These are phyloP conservation scores for Exaiptasia diaphana DNA, from an alignment of 64 coral and sea anemone genomes.

Conservation along the genomic window DNA sequence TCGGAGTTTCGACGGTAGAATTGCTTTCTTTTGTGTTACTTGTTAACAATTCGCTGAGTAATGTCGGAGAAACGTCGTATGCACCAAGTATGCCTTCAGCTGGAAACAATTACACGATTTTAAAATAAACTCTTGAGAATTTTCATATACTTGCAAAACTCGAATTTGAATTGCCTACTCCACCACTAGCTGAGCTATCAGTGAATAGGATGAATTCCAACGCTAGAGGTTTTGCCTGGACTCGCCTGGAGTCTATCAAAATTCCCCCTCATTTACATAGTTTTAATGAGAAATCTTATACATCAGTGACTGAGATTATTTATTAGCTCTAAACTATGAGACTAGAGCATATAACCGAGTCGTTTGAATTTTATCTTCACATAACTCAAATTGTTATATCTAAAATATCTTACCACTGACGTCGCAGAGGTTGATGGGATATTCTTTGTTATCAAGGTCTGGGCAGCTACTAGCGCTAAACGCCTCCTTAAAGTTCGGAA, in stretches of 20 bases:
- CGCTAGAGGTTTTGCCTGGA: no score
- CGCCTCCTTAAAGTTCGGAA: constrained; percentile 69
- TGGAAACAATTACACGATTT: constrained; percentile 10
- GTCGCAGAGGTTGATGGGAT: constrained; percentile 51
- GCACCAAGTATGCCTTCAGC: constrained; percentile 63
- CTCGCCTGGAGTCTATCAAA: no score
- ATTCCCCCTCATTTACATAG: no score
- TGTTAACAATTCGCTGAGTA: constrained; percentile 4
- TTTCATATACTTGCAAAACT: not conserved
- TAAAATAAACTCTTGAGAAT: not conserved
- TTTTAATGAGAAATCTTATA: no score
- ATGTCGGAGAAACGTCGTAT: constrained; percentile 35
- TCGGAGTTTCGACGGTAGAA: not conserved
- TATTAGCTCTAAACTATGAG: no score
- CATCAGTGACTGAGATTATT: no score
- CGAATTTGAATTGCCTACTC: no score
- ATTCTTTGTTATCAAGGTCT: constrained; percentile 27
- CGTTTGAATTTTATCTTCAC: no score
- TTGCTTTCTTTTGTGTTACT: constrained; percentile 21
- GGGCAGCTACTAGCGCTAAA: constrained; percentile 60
- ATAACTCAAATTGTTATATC: no score
- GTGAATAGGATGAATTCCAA: no score
- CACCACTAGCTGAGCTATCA: no score
- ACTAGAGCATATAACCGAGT: no score
- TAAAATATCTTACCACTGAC: not conserved